These are phyloP conservation scores for Anthonomus grandis DNA, from an alignment of 1,140 invertebrate genomes.

Conservation along the genomic window DNA sequence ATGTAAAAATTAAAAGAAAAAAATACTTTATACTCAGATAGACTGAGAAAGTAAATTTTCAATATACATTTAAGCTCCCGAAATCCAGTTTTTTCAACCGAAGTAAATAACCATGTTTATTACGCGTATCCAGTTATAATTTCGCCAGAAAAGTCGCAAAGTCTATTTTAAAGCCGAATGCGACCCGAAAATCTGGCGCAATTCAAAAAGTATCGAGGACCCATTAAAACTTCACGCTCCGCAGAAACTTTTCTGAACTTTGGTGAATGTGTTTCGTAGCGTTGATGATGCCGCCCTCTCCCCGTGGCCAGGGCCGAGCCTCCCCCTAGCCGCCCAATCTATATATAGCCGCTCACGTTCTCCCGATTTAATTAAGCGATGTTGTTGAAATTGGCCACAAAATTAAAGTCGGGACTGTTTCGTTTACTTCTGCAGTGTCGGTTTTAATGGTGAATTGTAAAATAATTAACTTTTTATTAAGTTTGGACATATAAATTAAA, in stretches of 20 bases:
- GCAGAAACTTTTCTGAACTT: constrained; percentile 13
- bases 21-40: too few relatives aligned
- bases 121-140: constrained; percentile 6
- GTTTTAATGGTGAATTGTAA: too few relatives aligned
- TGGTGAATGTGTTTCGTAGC: constrained; percentile 13
- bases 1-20: too few relatives aligned
- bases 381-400: constrained; percentile 12
- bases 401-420: constrained; percentile 12
- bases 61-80: too few relatives aligned
- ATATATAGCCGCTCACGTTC: background rate
- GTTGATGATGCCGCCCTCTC: background rate
- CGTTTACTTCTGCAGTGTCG: too few relatives aligned
- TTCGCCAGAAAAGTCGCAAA: constrained; percentile 11
- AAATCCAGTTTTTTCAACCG: too few relatives aligned
- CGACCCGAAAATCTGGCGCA: constrained; percentile 11
- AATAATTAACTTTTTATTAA: too few relatives aligned
- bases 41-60: too few relatives aligned
- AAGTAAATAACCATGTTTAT: too few relatives aligned
- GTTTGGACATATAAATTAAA: too few relatives aligned
- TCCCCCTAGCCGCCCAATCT: too few relatives aligned
- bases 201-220: constrained; percentile 19
- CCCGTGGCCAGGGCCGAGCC: too few relatives aligned
- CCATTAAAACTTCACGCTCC: constrained; percentile 19
- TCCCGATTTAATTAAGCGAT: constrained; percentile 17
- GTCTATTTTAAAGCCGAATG: constrained; percentile 18